phyloP scores from a whole-genome alignment of 1,140 invertebrate genomes.

The Zaprionus capensis region DNA sequence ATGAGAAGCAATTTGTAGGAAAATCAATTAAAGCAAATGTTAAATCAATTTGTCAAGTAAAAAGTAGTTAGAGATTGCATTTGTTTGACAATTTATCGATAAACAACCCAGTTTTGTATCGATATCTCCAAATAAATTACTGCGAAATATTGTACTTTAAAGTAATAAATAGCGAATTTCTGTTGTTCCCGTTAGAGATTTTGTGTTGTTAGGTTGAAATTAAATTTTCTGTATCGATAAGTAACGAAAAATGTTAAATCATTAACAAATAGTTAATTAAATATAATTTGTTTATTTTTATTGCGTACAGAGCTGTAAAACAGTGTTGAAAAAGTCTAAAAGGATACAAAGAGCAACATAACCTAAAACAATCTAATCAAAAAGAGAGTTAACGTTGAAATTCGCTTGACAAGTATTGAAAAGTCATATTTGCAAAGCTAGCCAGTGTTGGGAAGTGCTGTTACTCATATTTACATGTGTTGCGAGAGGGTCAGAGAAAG shows the following conservation, averaged over 20 bases:
- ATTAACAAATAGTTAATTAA: no score
- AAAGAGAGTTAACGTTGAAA: background rate
- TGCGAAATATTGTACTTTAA: no score
- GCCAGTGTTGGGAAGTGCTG: conserved; percentile 20
- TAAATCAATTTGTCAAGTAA: background rate
- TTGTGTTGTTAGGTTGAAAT: background rate
- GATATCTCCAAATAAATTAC: background rate
- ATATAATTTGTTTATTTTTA: no score
- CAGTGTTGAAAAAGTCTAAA: background rate
- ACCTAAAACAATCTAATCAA: background rate
- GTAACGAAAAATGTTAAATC: no score
- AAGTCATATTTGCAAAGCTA: background rate
- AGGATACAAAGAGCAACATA: background rate
- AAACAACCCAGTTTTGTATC: background rate
- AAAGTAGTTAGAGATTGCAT: background rate
- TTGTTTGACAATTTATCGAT: background rate
- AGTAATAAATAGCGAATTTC: no score
- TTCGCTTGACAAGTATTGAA: background rate
- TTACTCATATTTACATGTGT: background rate
- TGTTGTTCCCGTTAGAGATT: no score
- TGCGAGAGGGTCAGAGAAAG: background rate
- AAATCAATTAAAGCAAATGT: background rate
- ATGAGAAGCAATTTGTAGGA: background rate
- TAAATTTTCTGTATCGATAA: background rate
- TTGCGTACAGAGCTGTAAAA: background rate